These are phyloP conservation scores for Hydroisotoma schaefferi DNA, from an alignment of 2,888 invertebrate genomes.

Conservation along the genomic window DNA sequence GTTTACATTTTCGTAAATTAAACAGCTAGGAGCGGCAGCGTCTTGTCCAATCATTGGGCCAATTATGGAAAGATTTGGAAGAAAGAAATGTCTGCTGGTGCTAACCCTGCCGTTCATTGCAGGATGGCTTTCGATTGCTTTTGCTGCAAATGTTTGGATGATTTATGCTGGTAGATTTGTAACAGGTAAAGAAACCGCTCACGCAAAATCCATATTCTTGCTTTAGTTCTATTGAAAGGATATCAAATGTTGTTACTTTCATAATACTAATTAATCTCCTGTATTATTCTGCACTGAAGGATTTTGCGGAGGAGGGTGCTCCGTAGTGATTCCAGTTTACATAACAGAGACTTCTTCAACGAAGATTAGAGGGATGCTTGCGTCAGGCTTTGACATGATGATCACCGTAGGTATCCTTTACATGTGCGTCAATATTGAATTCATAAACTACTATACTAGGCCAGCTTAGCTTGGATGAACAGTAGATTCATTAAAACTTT, in stretches of 20 bases:
- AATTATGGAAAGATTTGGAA: constrained; percentile 33
- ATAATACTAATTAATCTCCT: no score
- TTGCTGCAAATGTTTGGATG: constrained; percentile 47
- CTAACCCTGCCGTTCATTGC: constrained; percentile 50
- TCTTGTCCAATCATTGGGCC: constrained; percentile 36
- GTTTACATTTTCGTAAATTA: not conserved
- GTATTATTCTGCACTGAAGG: no score
- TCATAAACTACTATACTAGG: no score
- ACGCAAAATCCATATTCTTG: no score
- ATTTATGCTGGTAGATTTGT: constrained; percentile 55
- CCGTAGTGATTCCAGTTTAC: constrained; percentile 81
- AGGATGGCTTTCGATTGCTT: constrained; percentile 52
- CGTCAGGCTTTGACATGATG: constrained; percentile 83
- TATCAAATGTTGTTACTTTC: no score
- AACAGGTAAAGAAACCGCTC: constrained; percentile 16
- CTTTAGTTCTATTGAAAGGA: no score
- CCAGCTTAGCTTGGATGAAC: no score
- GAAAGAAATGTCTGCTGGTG: constrained; percentile 13
- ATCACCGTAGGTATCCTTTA: constrained; percentile 53
- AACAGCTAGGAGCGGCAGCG: constrained; percentile 47
- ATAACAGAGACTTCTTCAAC: constrained; percentile 81
- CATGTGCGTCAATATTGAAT: constrained; percentile 30
- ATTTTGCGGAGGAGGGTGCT: constrained; percentile 73
- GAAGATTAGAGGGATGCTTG: constrained; percentile 75
- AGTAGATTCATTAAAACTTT: no score